phyloP scores from a whole-genome alignment of 1,140 invertebrate genomes.

The Onthophagus taurus region DNA sequence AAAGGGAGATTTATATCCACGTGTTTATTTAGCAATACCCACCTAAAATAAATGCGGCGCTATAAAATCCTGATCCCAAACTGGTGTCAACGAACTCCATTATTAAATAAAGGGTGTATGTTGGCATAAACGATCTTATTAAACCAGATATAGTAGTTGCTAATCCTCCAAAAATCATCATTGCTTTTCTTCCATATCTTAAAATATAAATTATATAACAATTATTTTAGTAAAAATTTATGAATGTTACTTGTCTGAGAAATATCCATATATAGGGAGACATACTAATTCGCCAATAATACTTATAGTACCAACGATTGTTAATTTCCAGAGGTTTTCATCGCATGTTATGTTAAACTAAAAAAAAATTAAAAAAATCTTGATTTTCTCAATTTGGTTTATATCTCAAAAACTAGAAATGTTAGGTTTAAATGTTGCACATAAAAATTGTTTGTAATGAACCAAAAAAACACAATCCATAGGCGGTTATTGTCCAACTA shows the following conservation, averaged over 20 bases:
- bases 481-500: too few relatives aligned
- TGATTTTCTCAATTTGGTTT: neutral
- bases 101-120: slow-evolving; percentile 40
- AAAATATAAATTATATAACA: slow-evolving; percentile 7
- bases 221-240: neutral
- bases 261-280: slow-evolving; percentile 52
- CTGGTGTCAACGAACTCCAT: slow-evolving; percentile 54
- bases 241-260: slow-evolving; percentile 50
- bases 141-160: slow-evolving; percentile 38
- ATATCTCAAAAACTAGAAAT: neutral
- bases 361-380: slow-evolving; percentile 21
- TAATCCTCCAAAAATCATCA: slow-evolving; percentile 45
- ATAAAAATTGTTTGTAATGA: too few relatives aligned
- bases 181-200: slow-evolving; percentile 51
- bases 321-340: slow-evolving; percentile 58
- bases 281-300: slow-evolving; percentile 59
- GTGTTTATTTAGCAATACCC: slow-evolving; percentile 9
- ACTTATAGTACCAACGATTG: slow-evolving; percentile 58
- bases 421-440: neutral
- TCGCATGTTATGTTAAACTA: slow-evolving; percentile 47
- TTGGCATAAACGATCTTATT: slow-evolving; percentile 33
- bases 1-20: too few relatives aligned
- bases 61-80: slow-evolving; percentile 51
- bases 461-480: too few relatives aligned
- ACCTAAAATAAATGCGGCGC: slow-evolving; percentile 52